phyloP scores from a whole-genome alignment of 2,113 vertebrate species.

The Copsychus sechellarum region DNA sequence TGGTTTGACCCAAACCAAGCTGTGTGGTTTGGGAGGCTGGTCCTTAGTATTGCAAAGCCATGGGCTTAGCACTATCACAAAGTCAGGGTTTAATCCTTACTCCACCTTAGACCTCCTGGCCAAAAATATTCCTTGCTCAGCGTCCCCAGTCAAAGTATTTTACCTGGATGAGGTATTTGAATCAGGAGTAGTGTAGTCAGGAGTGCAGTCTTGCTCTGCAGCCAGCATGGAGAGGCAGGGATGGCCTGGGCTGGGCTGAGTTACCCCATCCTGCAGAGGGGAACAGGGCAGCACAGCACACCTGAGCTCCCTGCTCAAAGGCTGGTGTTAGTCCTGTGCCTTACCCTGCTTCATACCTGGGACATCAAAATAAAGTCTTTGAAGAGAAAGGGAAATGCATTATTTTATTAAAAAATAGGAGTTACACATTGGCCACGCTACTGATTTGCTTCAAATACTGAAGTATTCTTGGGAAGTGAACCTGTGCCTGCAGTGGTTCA shows the following conservation, averaged over 20 bases:
- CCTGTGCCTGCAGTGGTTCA: background rate
- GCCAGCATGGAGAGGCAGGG: background rate
- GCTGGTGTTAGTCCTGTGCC: accelerated
- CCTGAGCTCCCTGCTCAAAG: background rate
- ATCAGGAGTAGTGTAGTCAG: background rate
- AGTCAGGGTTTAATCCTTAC: background rate
- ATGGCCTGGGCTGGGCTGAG: background rate
- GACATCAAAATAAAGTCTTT: background rate
- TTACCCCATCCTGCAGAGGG: background rate
- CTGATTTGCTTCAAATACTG: background rate
- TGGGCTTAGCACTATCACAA: background rate
- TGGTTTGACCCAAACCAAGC: background rate
- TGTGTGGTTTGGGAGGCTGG: background rate
- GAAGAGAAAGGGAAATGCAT: background rate
- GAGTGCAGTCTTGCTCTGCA: background rate
- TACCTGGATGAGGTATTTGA: background rate
- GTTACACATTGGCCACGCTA: background rate
- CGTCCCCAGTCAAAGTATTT: background rate
- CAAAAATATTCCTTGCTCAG: accelerated
- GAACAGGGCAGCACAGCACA: background rate
- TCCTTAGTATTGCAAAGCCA: background rate
- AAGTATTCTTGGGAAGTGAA: background rate
- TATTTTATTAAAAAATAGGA: background rate
- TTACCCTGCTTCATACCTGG: background rate
- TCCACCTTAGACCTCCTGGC: background rate